Evolutionary conservation across 2,888 invertebrate genomes (phyloP), one percentile per base, ranked within the genome.

Genomic region (Dichetophora obliterata): DNA sequence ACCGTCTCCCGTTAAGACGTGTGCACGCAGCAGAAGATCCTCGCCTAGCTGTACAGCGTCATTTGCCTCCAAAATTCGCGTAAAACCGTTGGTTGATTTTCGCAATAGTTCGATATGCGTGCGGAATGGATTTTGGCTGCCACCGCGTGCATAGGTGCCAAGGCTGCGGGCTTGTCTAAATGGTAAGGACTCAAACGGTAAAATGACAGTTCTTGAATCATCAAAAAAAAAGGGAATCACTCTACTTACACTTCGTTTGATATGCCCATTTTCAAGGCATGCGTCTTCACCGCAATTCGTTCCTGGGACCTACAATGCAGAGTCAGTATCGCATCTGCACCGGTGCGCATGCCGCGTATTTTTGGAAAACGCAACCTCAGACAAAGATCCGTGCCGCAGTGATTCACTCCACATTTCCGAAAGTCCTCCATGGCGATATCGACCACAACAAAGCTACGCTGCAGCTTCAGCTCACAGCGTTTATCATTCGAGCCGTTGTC

Each of bases 11-110:
- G 90, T 88, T 74, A 90, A 86, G 14, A 92, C 90, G 79, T 90
- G 88, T 8, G 91, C 91, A 43, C 91, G 87, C 37, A 92, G 82
- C 61, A 92, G 81, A 48, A 92, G 85, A 77, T 92, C 91, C 83
- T 92, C 92, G 4, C 92, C 92, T 61, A 92, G 85, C 76, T 91
- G 89, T 0, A 92, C 92, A 5, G 90, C 88, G 5, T 91, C 91
- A 70, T 91, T 91, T 0, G 89, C 84, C 77, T 90, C 90, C 73
- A 92, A 86, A 24, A 87, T 88, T n/a, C 90, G 87, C 22, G 90
- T 90, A 80, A 91, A 92, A 31, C 90, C 90, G 74, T 90, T 90
- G 1, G 85, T 84, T n/a, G 90, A 86, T 77, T 90, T 90, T 43
- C 91, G 84, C 76, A 91, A 88, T 3, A 92, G 84, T 65, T 90